Evolutionary conservation across 2,113 vertebrate genomes (phyloP), one percentile per base, ranked within the genome.

Genomic region (Cervus canadensis): DNA sequence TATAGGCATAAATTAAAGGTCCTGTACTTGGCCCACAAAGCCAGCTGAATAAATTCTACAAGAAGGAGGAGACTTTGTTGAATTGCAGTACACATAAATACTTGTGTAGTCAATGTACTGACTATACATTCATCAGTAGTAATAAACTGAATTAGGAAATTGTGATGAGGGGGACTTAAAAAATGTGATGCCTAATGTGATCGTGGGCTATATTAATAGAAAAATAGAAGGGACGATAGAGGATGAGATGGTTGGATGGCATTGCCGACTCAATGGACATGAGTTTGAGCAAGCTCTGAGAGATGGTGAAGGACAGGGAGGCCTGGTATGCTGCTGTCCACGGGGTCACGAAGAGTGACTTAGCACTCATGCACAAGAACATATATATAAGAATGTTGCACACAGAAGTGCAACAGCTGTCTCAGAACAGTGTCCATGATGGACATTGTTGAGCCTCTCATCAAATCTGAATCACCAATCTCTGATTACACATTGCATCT

Each of bases 1-100:
- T 79, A 26, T 2, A 95, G 52, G 12, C 89, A 67, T 91, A 84
- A 87, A 96, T 92, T 78, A 91, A 96, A 93, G 52, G 15, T n/a
- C 57, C n/a, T 56, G 6, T 28, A 16, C 78, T 89, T 93, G 36
- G 64, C 16, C 17, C 16, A 16, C 13, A 50, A 57, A 83, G 36
- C 15, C 88, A 86, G 54, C 17, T 36, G 67, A 87, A 83, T 56
- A 96, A 48, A 91, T 23, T 95, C 26, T 81, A 17, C 21, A 36
- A 52, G 84, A 83, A 91, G 25, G 28, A 26, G 40, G 43, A 95
- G 60, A 36, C 13, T 16, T 50, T 14, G 12, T 16, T 52, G 86
- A 59, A 67, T 21, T 64, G 33, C 15, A 54, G 6, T 50, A 52
- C 26, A 85, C 26, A 59, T 19, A 36, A 82, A 40, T 78, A 74